Conservation (phyloP, 2,888 invertebrate species). For the Steromphala cineraria region DNA sequence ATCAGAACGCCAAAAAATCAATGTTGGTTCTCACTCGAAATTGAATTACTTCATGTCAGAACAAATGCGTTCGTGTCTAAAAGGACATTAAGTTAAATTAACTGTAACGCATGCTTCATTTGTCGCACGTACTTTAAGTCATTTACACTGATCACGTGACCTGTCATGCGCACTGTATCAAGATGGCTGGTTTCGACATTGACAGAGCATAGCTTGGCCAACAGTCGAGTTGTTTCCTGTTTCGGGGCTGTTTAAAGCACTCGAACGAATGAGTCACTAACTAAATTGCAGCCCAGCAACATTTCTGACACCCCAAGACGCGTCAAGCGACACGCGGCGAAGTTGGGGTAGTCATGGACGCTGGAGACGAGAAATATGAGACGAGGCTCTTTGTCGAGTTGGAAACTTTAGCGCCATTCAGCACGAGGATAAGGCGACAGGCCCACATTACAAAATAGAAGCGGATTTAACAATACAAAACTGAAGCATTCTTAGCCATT, state of each 20-base stretch:
- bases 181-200: constrained; percentile 1
- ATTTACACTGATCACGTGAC: not conserved
- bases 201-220: not conserved
- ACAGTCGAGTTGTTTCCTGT: not conserved
- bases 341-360: not conserved
- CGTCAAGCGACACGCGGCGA: not conserved
- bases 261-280: constrained; percentile 1
- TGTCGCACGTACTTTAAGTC: too few species aligned
- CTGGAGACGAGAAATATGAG: not conserved
- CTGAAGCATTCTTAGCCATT: too few species aligned
- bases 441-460: constrained; percentile 8
- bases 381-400: not conserved
- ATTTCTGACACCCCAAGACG: not conserved
- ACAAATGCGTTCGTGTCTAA: too few species aligned
- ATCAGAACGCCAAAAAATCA: too few species aligned
- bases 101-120: too few species aligned
- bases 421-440: not conserved
- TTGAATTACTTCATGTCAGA: too few species aligned
- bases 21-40: too few species aligned
- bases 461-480: not conserved
- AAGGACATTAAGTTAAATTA: too few species aligned
- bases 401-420: not conserved
- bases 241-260: not conserved
- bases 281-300: not conserved
- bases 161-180: constrained; percentile 2